Conservation (phyloP, 2,888 invertebrate species). For the Caenorhabditis zanzibari region DNA sequence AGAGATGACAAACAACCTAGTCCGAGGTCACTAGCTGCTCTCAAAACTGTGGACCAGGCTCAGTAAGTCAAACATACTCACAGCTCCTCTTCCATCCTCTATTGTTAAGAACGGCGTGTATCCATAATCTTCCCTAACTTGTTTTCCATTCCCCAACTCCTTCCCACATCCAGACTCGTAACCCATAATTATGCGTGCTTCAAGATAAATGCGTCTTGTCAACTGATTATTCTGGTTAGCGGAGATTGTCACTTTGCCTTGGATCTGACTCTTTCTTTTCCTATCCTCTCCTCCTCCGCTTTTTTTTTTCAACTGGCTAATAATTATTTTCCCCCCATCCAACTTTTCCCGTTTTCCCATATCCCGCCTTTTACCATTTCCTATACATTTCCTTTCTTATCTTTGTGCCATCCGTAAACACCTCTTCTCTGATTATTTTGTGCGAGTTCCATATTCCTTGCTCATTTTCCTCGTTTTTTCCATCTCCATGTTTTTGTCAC, state of each 20-base stretch:
- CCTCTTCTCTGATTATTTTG: conserved; percentile 42
- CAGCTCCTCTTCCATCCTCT: conserved; percentile 31
- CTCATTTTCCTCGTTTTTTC: conserved; percentile 22
- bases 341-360: conserved; percentile 26
- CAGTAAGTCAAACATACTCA: conserved; percentile 60
- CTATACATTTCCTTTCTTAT: conserved; percentile 61
- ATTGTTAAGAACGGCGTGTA: conserved; percentile 8
- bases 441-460: conserved; percentile 25
- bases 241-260: conserved; percentile 37
- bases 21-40: conserved; percentile 66
- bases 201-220: neutral
- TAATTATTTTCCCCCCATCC: conserved; percentile 29
- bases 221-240: conserved; percentile 25
- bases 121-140: conserved; percentile 31
- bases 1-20: conserved; percentile 64
- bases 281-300: neutral
- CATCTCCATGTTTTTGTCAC: conserved; percentile 8
- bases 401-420: conserved; percentile 57
- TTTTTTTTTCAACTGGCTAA: conserved; percentile 16
- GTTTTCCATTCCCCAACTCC: neutral
- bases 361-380: conserved; percentile 53
- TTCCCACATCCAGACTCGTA: conserved; percentile 25
- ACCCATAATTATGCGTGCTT: conserved; percentile 23
- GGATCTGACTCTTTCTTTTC: conserved; percentile 34
- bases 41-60: conserved; percentile 68